Evolutionary conservation across 2,888 invertebrate species (phyloP), one percentile per base, ranked within the genome.

Genomic region (Lysandra bellargus): DNA sequence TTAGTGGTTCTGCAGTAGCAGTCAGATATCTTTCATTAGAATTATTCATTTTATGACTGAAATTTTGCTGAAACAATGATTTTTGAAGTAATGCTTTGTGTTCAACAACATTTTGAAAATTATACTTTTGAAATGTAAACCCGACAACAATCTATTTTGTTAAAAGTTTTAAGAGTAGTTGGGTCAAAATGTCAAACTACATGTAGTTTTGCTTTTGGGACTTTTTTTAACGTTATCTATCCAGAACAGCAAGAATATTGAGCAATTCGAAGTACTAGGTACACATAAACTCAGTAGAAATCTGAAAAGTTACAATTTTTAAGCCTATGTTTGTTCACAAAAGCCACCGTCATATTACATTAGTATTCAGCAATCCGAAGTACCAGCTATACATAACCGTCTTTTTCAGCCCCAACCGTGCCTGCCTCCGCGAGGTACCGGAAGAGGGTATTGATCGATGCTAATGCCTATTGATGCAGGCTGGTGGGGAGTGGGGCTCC

Each of bases 371-470:
- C 61, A 61, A 61, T 23, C 6, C n/a, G 23, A 23, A 23, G 23
- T 61, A 61, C 61, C 7, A 61, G 61, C 2, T 61, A 61, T 61
- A 61, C 61, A 69, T 23, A 69, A 69, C 4, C 30, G 69, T 69
- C 69, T 69, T 69, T 69, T 69, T 69, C 33, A 69, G 69, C 69
- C 69, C 69, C 69, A 64, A 30, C 57, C 82, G 90, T 90, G 81
- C 89, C 88, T 85, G 88, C 84, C 87, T 83, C 89, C 80, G 83
- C 80, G 81, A 80, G 83, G 86, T 85, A 87, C 86, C 89, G 90
- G 89, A 89, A 89, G 88, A 87, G 78, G 80, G 81, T 91, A 92
- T 92, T 89, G 92, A 92, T 88, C 83, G 81, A 91, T 91, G 92
- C 87, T 91, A 92, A 92, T 91, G 86, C 87, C 83, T 85, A 87